Evolutionary conservation across 2,113 vertebrate species (phyloP), one percentile per base, ranked within the genome.

Genomic region (Dascyllus trimaculatus): DNA sequence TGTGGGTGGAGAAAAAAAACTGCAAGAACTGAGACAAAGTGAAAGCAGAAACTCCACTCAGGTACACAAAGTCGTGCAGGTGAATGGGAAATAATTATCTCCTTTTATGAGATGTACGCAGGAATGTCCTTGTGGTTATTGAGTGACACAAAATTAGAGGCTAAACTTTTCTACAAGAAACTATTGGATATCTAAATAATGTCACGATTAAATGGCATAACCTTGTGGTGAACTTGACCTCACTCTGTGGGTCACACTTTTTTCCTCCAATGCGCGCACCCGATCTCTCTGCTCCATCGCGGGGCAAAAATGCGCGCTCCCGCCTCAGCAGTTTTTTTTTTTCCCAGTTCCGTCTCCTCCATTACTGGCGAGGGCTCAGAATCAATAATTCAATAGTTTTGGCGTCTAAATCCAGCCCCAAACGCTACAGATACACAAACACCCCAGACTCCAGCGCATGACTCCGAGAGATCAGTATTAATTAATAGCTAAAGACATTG

Each of bases 301-400:
- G 15, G 51, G 88, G 58, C 26, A 75, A 53, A n/a, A 69, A 48
- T 61, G 86, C 89, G 77, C 91, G 86, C 76, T 57, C 89, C 78
- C 81, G 78, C 24, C 62, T 86, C 85, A 89, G 84, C 84, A 85
- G 81, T 89, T 91, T n/a, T n/a, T n/a, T n/a, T n/a, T n/a, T n/a
- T 91, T 90, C 92, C 91, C 89, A 86, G 91, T 91, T 93, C 89
- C 89, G 78, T 92, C 92, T 91, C 87, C 89, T 91, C 91, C 90
- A 92, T 88, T 93, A 93, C 89, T 89, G 90, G 91, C 89, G 87
- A 90, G 85, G n/a, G 82, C 84, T 79, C 66, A 61, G 6, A 82
- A 94, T 95, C 93, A 87, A 95, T 95, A 94, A 94, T 91, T 94
- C 94, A 93, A 94, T 94, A 95, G 80, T 89, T 84, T 93, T 94